A percentile compares a stretch with the other conserved stretches of the same genome.
Conservation (phyloP, 1,140 invertebrate species). For the Musca vetustissima region DNA sequence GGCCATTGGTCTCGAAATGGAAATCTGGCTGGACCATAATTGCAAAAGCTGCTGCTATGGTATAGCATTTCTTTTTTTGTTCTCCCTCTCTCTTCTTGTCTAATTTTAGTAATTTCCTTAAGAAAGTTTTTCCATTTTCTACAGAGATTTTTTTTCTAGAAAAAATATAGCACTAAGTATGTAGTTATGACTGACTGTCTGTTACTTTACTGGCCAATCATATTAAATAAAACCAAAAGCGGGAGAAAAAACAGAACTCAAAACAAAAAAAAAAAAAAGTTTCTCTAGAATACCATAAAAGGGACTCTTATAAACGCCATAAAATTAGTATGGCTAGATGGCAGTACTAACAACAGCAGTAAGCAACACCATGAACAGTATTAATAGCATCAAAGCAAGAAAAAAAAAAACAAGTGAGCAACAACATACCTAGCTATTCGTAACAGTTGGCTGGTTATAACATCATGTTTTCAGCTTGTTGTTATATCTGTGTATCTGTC, state of each 20-base stretch:
- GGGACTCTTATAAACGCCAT: constrained; percentile 20
- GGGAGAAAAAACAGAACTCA: too few species aligned
- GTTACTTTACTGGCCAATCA: constrained; percentile 8
- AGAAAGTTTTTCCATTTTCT: constrained; percentile 18
- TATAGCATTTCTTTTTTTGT: too few species aligned
- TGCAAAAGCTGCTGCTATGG: too few species aligned
- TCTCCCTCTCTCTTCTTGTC: not conserved
- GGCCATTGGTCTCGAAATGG: too few species aligned
- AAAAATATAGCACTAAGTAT: too few species aligned
- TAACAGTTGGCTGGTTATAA: too few species aligned
- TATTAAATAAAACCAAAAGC: too few species aligned
- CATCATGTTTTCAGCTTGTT: too few species aligned
- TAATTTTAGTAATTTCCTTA: constrained; percentile 23
- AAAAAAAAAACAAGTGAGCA: not conserved
- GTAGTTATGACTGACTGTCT: not conserved
- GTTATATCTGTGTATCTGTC: not conserved
- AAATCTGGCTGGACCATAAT: too few species aligned
- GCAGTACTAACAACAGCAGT: not conserved
- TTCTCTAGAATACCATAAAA: constrained; percentile 19
- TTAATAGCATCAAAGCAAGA: not conserved
- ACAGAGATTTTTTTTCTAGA: not conserved
- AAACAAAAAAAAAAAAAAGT: not conserved
- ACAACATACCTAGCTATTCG: not conserved
- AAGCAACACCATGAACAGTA: not conserved
- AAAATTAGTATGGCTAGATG: constrained; percentile 13